These are phyloP conservation scores for Rhamphomyia laevipes DNA, from an alignment of 2,888 invertebrate genomes.

Conservation along the genomic window DNA sequence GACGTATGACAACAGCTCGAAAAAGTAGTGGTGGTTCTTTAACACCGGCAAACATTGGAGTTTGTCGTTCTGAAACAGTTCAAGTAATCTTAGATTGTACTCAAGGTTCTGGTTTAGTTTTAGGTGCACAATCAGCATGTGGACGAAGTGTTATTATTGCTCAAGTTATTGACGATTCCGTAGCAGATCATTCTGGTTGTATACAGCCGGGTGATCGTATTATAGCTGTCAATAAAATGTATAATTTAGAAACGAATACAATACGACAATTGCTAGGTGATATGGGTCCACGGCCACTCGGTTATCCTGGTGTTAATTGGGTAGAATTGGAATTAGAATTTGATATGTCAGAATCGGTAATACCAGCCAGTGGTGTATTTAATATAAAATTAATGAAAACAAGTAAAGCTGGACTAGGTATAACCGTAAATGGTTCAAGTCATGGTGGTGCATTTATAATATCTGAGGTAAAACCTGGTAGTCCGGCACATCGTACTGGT, in stretches of 20 bases:
- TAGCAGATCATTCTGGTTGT: conserved; percentile 53
- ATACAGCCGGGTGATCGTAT: conserved; percentile 73
- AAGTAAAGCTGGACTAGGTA: conserved; percentile 68
- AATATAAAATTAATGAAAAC: conserved; percentile 72
- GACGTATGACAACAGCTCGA: neutral
- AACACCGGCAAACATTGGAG: conserved; percentile 26
- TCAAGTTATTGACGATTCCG: conserved; percentile 33
- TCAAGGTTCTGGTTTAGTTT: conserved; percentile 35
- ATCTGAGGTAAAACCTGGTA: conserved; percentile 80
- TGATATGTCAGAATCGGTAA: conserved; percentile 82
- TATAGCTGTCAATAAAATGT: conserved; percentile 71
- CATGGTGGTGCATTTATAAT: conserved; percentile 54
- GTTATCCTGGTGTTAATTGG: conserved; percentile 48
- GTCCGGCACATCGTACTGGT: conserved; percentile 81
- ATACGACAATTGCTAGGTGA: conserved; percentile 40
- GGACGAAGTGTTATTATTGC: conserved; percentile 31
- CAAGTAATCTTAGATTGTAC: conserved; percentile 37
- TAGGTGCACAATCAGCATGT: conserved; percentile 27
- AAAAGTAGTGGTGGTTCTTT: conserved; percentile 14
- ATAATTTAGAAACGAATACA: conserved; percentile 48
- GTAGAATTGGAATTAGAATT: conserved; percentile 76
- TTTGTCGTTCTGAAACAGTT: conserved; percentile 36
- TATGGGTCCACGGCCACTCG: conserved; percentile 17
- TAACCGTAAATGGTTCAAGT: conserved; percentile 68
- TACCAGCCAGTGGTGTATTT: conserved; percentile 82